Evolutionary conservation across 2,113 vertebrate genomes (phyloP).

Genomic region (Falco punctatus): DNA sequence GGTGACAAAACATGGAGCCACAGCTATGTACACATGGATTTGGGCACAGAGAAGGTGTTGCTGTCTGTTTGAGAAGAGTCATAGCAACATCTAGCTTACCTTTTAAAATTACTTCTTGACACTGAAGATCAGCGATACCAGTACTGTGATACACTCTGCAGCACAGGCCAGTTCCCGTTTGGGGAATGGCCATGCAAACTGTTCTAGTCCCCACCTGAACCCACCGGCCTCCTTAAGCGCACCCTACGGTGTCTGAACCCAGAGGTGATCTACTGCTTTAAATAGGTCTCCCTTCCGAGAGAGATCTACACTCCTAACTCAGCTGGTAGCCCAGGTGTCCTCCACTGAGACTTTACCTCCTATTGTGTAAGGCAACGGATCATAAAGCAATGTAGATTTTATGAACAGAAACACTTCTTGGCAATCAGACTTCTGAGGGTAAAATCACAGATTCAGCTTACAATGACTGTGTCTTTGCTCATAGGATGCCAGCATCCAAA

Average conservation of each 20-base stretch:
- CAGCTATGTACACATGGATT: neutral
- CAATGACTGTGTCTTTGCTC: neutral
- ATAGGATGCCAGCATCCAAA: neutral
- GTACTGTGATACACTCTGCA: neutral
- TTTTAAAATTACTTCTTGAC: neutral
- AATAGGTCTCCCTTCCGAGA: neutral
- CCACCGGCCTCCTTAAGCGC: neutral
- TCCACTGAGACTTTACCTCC: neutral
- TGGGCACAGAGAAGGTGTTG: neutral
- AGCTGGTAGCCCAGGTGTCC: neutral
- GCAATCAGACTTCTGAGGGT: constrained; percentile 1
- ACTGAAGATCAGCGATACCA: neutral
- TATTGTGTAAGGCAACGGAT: neutral
- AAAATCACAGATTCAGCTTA: constrained; percentile 12
- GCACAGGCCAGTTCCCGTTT: neutral
- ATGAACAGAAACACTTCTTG: constrained; percentile 24
- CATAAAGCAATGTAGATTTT: constrained; percentile 25
- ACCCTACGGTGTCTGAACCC: neutral
- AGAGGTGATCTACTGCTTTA: neutral
- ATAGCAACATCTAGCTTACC: neutral
- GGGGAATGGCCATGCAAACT: neutral
- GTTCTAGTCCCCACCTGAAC: neutral
- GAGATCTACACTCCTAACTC: neutral
- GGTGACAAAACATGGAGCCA: neutral
- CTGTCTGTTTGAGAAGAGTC: neutral